Evolutionary conservation across 2,888 invertebrate genomes (phyloP).

Genomic region (Pharmacophagus antenor): DNA sequence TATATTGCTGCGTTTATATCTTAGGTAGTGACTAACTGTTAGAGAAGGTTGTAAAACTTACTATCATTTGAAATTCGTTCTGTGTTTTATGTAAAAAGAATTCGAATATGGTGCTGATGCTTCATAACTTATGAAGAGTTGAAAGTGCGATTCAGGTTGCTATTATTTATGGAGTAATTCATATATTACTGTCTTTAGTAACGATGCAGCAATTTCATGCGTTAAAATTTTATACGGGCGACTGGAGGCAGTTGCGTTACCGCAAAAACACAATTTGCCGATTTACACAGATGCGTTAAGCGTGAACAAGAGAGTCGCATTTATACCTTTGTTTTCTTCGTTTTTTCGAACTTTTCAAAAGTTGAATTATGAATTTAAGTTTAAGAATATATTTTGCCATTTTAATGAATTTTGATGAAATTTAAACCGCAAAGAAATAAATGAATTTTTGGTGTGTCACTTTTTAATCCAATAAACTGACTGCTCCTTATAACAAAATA

Average conservation of each 20-base stretch:
- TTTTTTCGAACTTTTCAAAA: not conserved
- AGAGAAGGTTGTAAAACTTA: no score
- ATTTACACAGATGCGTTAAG: constrained; percentile 5
- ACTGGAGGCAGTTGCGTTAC: constrained; percentile 9
- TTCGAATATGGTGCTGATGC: not conserved
- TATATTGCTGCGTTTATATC: no score
- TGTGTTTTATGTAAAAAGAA: no score
- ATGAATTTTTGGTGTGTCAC: no score
- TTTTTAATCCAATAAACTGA: no score
- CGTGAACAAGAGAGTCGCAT: constrained; percentile 32
- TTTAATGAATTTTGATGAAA: no score
- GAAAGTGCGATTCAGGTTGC: no score
- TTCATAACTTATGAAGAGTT: not conserved
- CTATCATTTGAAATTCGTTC: no score
- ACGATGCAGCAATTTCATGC: constrained; percentile 6
- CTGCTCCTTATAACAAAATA: no score
- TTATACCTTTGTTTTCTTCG: constrained; percentile 28
- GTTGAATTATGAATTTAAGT: not conserved
- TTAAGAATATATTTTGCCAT: no score
- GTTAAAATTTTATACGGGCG: not conserved
- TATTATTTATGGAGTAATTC: not conserved
- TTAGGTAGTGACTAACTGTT: no score
- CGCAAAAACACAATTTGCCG: constrained; percentile 3
- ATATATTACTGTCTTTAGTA: not conserved
- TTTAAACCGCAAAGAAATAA: no score